phyloP scores from a whole-genome alignment of 1,140 invertebrate genomes.

The Heterodera carotae region DNA sequence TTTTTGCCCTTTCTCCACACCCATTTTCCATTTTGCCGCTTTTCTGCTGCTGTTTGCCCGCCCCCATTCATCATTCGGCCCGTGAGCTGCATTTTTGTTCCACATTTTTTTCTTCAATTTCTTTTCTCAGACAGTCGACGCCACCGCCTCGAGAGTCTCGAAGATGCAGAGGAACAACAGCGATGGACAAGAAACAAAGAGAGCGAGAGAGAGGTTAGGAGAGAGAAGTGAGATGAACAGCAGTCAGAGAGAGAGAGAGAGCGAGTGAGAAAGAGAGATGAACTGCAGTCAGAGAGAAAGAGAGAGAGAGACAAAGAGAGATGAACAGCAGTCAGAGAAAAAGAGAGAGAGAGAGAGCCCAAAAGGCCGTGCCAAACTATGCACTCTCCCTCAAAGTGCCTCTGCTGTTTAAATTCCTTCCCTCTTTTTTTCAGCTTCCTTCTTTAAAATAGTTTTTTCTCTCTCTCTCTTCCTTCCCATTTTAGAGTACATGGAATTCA shows the following conservation, averaged over 20 bases:
- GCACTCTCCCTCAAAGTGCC: background rate
- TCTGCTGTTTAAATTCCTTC: background rate
- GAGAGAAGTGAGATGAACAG: background rate
- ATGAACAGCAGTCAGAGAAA: background rate
- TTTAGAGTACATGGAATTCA: too few relatives aligned
- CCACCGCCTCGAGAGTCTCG: background rate
- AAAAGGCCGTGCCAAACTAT: background rate
- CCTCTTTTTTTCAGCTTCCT: background rate
- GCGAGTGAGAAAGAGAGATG: background rate
- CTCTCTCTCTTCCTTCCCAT: background rate
- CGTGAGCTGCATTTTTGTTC: conserved; percentile 2
- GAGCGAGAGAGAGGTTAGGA: background rate
- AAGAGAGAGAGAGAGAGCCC: background rate
- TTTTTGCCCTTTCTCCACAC: background rate
- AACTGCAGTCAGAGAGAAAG: background rate
- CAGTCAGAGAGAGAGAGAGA: too few relatives aligned
- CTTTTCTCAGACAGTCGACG: background rate
- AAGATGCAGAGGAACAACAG: too few relatives aligned
- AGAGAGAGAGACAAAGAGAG: background rate
- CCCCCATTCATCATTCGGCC: background rate
- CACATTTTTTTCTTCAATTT: background rate
- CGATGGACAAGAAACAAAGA: background rate
- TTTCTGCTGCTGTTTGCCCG: background rate
- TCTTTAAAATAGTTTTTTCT: background rate
- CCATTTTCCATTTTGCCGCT: background rate